Percentiles rank a stretch among this genome's conserved stretches.
phyloP scores from a whole-genome alignment of 2,888 invertebrate genomes.

The Tetanocera ferruginea region DNA sequence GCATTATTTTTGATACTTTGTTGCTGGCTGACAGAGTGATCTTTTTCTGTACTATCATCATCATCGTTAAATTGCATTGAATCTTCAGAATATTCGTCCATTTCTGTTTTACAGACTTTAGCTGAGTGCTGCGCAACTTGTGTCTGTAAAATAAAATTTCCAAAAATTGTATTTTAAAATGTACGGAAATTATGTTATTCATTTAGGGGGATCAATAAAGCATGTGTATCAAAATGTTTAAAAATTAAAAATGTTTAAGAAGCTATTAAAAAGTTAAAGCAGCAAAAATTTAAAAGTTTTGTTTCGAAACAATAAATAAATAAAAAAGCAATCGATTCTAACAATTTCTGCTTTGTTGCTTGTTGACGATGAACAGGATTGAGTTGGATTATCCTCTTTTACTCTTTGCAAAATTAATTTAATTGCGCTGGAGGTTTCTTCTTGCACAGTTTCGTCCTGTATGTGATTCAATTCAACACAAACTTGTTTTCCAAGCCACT shows the following conservation, averaged over 20 bases:
- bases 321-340: too few relatives aligned
- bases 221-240: too few relatives aligned
- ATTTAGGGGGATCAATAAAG: too few relatives aligned
- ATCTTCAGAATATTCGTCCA: slow-evolving; percentile 1
- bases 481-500: slow-evolving; percentile 12
- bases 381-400: not conserved
- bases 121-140: not conserved
- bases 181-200: too few relatives aligned
- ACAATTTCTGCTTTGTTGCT: not conserved
- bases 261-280: too few relatives aligned
- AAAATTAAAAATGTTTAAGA: too few relatives aligned
- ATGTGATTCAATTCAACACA: not conserved
- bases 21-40: not conserved
- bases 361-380: not conserved
- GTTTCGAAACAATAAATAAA: too few relatives aligned
- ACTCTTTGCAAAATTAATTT: not conserved
- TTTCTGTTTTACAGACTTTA: not conserved
- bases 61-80: not conserved
- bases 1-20: not conserved
- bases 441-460: not conserved
- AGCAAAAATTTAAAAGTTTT: too few relatives aligned
- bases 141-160: not conserved
- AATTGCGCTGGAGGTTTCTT: not conserved
- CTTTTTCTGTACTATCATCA: not conserved
- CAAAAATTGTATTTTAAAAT: not conserved